Evolutionary conservation across 2,888 invertebrate species (phyloP), one percentile per base, ranked within the genome.

Genomic region (Cynaeus angustus): DNA sequence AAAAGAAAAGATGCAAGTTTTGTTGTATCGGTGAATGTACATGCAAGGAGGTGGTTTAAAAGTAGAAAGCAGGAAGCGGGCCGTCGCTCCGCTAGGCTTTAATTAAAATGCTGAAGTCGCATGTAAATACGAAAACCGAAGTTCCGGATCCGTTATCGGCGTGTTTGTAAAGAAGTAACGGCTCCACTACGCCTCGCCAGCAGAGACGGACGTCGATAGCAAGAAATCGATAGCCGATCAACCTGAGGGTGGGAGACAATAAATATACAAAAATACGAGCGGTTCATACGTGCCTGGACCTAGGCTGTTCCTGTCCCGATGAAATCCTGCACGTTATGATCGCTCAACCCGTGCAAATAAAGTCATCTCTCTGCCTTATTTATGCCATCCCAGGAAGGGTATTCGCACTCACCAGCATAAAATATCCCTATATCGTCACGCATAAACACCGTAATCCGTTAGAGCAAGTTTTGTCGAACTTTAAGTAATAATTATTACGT

Each of bases 241-340:
- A 74, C 68, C 61, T 50, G 59, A 61, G 53, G 48, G 66, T 65
- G 68, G 68, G 71, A 66, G 68, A 70, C 71, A 72, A 73, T 73
- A 74, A 73, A 71, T 75, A 74, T 72, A 76, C 67, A 75, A 72
- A 72, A 72, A 68, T 73, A 72, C 70, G 73, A 71, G 56, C 70
- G 66, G 69, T 66, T 71, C 56, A 68, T 71, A 76, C 74, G 74
- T 74, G 74, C 71, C 62, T 68, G 70, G 69, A 71, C 74, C 73
- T 74, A 58, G 33, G 70, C 64, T 59, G 61, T 48, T 66, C 41
- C 58, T 46, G 65, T 41, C 65, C 59, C 71, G 68, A 74, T 74
- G 70, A 74, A 75, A 72, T 74, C 70, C 71, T 58, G 56, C 66
- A 72, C 66, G 62, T 73, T 75, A 71, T 74, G 72, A 71, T 74